Evolutionary conservation across 2,888 invertebrate genomes (phyloP), one percentile per base, ranked within the genome.

Genomic region (Epirrhoe alternata): DNA sequence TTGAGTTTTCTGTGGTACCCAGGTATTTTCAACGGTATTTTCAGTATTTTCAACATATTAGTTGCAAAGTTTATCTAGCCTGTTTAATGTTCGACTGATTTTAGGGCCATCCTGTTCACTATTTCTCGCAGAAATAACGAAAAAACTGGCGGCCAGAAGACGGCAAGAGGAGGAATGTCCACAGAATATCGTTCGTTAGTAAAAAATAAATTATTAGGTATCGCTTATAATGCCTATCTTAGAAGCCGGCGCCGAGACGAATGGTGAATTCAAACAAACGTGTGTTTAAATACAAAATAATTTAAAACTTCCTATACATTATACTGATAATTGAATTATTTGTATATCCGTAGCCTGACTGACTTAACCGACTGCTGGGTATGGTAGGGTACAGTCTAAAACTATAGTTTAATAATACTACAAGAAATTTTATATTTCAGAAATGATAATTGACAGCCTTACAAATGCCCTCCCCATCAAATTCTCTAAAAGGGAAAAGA

Each of bases 21-120:
- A n/a, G n/a, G n/a, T n/a, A n/a, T n/a, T n/a, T n/a, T n/a, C n/a
- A n/a, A n/a, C n/a, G n/a, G n/a, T n/a, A n/a, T n/a, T n/a, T n/a
- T n/a, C n/a, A n/a, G 10, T 47, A 16, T 16, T 35, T 66, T 63
- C 35, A 61, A 16, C 31, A 33, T 8, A 31, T 55, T 52, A 8
- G 5, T 8, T 55, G 1, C 16, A 38, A 56, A 35, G 10, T 50
- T 50, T 49, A 49, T 55, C 0, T 49, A 56, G 42, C 55, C 31
- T 56, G 51, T 31, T 12, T 62, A 51, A 57, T 58, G 12, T 31
- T 17, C 54, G 17, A 53, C 61, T 64, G 14, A 64, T 69, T 64
- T 51, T 67, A 92, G 92, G 91, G 35, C 86, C 90, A 56, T 84
- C 88, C 8, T 92, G 92, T 75, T 90, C 91, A 12, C 90, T 88